A percentile compares a stretch with the other conserved stretches of the same genome.
Evolutionary conservation across 1,140 invertebrate genomes (phyloP).

Genomic region (Drosophila orena): DNA sequence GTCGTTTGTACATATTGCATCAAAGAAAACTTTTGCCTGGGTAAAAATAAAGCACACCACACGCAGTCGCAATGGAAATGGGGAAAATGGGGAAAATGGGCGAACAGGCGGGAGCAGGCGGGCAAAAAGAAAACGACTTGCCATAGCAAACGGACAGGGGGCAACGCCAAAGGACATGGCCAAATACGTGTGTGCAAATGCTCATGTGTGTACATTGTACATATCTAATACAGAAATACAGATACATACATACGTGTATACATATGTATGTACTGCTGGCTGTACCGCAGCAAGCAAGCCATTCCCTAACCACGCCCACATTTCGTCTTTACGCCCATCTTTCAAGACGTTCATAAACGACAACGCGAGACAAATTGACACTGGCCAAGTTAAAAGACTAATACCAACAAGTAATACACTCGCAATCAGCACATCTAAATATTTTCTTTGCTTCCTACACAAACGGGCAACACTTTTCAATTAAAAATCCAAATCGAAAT

Average conservation of each 20-base stretch:
- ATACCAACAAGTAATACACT: no score
- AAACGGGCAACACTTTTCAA: no score
- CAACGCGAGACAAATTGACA: conserved; percentile 51
- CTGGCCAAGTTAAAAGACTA: not conserved
- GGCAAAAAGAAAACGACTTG: conserved; percentile 40
- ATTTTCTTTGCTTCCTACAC: not conserved
- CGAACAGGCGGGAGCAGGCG: conserved; percentile 42
- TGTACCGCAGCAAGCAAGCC: conserved; percentile 25
- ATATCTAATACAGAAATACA: conserved; percentile 6
- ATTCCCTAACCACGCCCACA: conserved; percentile 8
- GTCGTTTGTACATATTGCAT: conserved; percentile 81
- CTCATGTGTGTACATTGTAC: conserved; percentile 26
- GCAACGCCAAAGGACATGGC: conserved; percentile 50
- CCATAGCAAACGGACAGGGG: conserved; percentile 47
- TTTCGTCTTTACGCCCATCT: conserved; percentile 4
- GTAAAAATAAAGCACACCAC: conserved; percentile 63
- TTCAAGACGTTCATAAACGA: conserved; percentile 58
- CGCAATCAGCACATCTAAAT: not conserved
- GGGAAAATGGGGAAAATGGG: conserved; percentile 14
- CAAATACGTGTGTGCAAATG: conserved; percentile 18
- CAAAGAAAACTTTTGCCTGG: conserved; percentile 71
- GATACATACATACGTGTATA: no score
- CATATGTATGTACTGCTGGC: conserved; percentile 2
- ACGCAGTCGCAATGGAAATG: conserved; percentile 74
- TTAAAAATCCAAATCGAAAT: not conserved